Evolutionary conservation across 2,888 invertebrate genomes (phyloP).

Genomic region (Copidosoma aretas): DNA sequence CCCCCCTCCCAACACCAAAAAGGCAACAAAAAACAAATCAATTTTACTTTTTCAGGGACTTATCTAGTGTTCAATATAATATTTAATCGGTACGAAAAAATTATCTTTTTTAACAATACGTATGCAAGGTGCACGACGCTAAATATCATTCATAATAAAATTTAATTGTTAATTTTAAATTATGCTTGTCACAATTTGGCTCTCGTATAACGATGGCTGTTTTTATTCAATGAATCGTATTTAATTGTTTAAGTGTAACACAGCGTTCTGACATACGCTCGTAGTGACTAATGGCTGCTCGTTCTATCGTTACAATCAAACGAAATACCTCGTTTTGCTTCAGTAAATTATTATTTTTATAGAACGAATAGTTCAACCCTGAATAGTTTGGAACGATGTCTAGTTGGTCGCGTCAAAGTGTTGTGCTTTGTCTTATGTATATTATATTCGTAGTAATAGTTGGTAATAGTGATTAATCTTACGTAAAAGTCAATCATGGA

Average conservation of each 20-base stretch:
- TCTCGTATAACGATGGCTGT: background rate
- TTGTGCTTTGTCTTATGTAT: no score
- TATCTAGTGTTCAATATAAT: background rate
- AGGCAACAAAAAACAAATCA: background rate
- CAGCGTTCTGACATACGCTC: no score
- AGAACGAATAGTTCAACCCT: no score
- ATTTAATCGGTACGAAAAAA: background rate
- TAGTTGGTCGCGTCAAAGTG: no score
- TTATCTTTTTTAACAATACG: background rate
- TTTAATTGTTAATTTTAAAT: background rate
- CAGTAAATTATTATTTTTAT: background rate
- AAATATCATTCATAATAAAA: background rate
- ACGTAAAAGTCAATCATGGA: no score
- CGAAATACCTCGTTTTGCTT: background rate
- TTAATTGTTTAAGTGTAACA: background rate
- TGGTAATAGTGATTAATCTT: no score
- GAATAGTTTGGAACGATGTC: no score
- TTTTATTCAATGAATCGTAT: background rate
- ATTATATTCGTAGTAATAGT: no score
- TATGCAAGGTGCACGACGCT: background rate
- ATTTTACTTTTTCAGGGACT: constrained; percentile 1
- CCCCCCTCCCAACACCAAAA: no score
- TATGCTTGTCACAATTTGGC: background rate
- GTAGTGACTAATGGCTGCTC: background rate
- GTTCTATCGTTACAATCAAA: background rate